Conservation (phyloP, 2,888 invertebrate species). For the Ennomos erosarius region DNA sequence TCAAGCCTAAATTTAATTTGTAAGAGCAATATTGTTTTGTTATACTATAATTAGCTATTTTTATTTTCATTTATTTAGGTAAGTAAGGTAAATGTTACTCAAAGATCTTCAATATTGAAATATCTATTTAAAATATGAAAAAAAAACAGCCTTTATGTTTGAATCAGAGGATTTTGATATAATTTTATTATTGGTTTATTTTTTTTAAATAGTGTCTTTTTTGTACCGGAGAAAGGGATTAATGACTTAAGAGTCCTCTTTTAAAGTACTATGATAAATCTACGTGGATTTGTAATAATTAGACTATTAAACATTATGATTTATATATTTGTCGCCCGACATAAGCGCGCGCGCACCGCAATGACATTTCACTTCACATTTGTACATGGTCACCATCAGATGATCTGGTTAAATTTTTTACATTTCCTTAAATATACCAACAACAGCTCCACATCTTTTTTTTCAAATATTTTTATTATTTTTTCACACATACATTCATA, state of each 20-base stretch:
- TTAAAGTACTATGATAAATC: slow-evolving; percentile 65
- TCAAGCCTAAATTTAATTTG: slow-evolving; percentile 54
- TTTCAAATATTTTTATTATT: slow-evolving; percentile 61
- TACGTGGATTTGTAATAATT: slow-evolving; percentile 74
- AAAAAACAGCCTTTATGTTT: slow-evolving; percentile 69
- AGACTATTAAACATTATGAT: slow-evolving; percentile 75
- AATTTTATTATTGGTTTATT: slow-evolving; percentile 50
- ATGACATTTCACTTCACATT: slow-evolving; percentile 80
- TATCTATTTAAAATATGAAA: slow-evolving; percentile 68
- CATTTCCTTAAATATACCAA: slow-evolving; percentile 85
- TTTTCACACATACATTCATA: slow-evolving; percentile 68
- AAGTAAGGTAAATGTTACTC: slow-evolving; percentile 65
- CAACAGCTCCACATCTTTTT: slow-evolving; percentile 75
- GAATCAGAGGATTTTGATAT: slow-evolving; percentile 70
- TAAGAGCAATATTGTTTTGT: slow-evolving; percentile 61
- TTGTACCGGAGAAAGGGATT: slow-evolving; percentile 73
- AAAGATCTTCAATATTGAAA: slow-evolving; percentile 66
- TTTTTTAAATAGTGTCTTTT: slow-evolving; percentile 68
- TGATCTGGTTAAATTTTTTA: slow-evolving; percentile 86
- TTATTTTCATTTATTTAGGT: slow-evolving; percentile 60
- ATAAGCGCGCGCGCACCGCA: slow-evolving; percentile 59
- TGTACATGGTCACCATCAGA: slow-evolving; percentile 90
- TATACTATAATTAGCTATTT: slow-evolving; percentile 76
- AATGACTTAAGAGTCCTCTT: slow-evolving; percentile 57
- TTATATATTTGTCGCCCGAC: slow-evolving; percentile 70